Conservation (phyloP, 2,113 vertebrate genomes). For the Lamprotornis superbus region DNA sequence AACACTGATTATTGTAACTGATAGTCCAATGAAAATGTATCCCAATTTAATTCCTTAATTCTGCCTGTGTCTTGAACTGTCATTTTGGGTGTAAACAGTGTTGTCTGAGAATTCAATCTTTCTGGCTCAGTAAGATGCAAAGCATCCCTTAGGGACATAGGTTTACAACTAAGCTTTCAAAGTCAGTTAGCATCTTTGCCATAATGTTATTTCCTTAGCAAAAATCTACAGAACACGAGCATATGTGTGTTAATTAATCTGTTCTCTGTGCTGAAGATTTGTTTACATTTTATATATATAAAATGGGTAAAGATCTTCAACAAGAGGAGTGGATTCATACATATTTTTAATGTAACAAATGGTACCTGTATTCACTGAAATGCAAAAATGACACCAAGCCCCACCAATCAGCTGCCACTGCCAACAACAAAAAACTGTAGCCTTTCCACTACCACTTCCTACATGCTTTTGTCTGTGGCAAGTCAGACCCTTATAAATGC, state of each 20-base stretch:
- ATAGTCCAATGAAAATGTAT: neutral
- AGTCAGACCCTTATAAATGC: neutral
- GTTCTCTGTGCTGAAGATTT: neutral
- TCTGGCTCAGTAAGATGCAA: neutral
- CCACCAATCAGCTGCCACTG: neutral
- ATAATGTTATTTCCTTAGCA: neutral
- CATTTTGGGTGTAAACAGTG: neutral
- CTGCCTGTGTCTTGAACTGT: neutral
- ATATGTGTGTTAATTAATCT: neutral
- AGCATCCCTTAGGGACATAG: neutral
- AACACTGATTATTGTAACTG: neutral
- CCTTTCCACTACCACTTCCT: neutral
- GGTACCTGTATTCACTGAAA: neutral
- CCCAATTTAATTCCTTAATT: neutral
- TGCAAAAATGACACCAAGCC: neutral
- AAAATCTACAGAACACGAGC: neutral
- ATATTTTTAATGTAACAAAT: neutral
- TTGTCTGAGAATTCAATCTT: neutral
- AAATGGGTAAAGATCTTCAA: neutral
- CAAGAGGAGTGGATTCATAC: neutral
- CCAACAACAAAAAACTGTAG: neutral
- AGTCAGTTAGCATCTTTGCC: constrained; percentile 9
- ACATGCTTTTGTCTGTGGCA: neutral
- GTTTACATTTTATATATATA: neutral
- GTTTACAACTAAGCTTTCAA: constrained; percentile 24